A percentile compares a stretch with the other conserved stretches of the same genome.
phyloP scores from a whole-genome alignment of 2,797 vertebrate genomes.

The Enoplosus armatus region DNA sequence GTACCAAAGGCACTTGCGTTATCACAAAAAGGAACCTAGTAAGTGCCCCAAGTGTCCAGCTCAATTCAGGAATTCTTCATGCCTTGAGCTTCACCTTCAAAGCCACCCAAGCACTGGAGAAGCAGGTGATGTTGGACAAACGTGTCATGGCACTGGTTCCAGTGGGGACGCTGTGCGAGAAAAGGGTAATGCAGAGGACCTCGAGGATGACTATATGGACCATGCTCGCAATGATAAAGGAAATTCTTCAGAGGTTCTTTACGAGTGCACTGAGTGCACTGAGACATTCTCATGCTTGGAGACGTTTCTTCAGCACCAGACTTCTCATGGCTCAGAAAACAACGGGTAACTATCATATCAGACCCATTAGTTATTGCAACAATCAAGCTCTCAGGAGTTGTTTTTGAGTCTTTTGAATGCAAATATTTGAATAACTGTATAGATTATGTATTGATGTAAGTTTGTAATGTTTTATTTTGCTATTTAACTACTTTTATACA shows the following conservation, averaged over 20 bases:
- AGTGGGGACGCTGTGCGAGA: constrained; percentile 45
- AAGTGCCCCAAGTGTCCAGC: constrained; percentile 79
- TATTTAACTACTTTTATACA: constrained; percentile 29
- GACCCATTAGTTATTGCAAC: constrained; percentile 18
- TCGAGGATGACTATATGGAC: constrained; percentile 67
- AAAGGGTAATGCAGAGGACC: constrained; percentile 62
- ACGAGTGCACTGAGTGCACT: constrained; percentile 85
- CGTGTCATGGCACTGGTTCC: constrained; percentile 33
- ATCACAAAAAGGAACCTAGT: constrained; percentile 84
- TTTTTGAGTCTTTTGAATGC: constrained; percentile 34
- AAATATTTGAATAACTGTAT: constrained; percentile 17
- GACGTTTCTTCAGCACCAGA: constrained; percentile 85
- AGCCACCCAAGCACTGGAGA: constrained; percentile 71
- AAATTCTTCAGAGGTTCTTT: constrained; percentile 73
- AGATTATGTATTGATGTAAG: constrained; percentile 6
- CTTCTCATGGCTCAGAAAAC: constrained; percentile 80
- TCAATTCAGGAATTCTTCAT: constrained; percentile 78
- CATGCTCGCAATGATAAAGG: constrained; percentile 63
- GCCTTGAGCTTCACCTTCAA: constrained; percentile 80
- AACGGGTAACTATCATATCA: constrained; percentile 54
- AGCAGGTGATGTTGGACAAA: constrained; percentile 45
- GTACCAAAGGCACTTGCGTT: constrained; percentile 85
- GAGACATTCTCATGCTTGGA: constrained; percentile 83
- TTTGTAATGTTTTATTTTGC: constrained; percentile 26
- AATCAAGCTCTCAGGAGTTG: constrained; percentile 27